Evolutionary conservation across 2,888 invertebrate genomes (phyloP), one percentile per base, ranked within the genome.

Genomic region (Philopedon plagiatum): DNA sequence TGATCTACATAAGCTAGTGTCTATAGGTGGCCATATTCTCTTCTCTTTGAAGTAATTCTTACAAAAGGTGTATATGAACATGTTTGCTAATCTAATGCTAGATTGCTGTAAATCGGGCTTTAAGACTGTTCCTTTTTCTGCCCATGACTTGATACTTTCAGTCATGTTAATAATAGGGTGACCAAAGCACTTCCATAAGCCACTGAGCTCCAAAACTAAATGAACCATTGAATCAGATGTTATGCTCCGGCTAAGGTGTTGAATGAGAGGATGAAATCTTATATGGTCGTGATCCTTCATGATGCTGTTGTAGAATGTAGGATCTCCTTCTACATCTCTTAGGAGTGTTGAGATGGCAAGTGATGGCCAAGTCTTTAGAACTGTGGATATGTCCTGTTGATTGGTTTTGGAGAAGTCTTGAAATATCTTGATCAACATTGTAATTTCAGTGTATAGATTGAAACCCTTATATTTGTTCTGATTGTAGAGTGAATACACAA

Each of bases 131-230:
- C n/a, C n/a, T n/a, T n/a, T n/a, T n/a, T n/a, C n/a, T n/a, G n/a
- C n/a, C n/a, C n/a, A n/a, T n/a, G n/a, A n/a, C n/a, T n/a, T n/a
- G 2, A 62, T 49, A 46, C 62, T 62, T 7, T 2, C 2, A 5
- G 21, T 49, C 62, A 62, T 49, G 34, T 62, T 34, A 1, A 62
- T 49, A 15, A 62, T 46, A 4, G 62, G 62, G 15, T 62, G 62
- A 1, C 62, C 62, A 21, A 62, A 62, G 62, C 62, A 62, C 15
- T 62, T 62, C 62, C 49, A 62, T 18, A 62, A 18, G 1, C 62
- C 62, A n/a, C 62, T 62, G 5, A 13, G 5, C 13, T 62, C 62
- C 13, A 62, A 23, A 2, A 9, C 8, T 7, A 62, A 8, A 34
- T 49, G 46, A 13, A 62, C 26, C 11, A 1, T 32, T 2, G 56